phyloP scores from a whole-genome alignment of 2,888 invertebrate species.

The Adela reaumurella region DNA sequence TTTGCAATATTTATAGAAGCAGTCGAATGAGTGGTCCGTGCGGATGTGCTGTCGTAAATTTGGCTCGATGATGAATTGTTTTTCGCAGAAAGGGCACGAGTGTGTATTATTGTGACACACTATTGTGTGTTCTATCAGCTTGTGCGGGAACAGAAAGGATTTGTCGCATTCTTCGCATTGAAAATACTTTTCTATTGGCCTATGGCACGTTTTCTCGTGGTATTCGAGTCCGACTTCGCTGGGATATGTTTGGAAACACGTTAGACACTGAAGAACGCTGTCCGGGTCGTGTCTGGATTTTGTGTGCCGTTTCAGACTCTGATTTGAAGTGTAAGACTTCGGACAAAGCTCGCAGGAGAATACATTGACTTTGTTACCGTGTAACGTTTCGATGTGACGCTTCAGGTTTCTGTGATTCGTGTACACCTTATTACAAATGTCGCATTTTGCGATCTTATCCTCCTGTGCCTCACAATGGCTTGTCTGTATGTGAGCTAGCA shows the following conservation, averaged over 20 bases:
- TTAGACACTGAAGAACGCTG: constrained; percentile 5
- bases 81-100: constrained; percentile 16
- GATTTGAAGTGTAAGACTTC: constrained; percentile 33
- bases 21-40: constrained; percentile 27
- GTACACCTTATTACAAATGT: constrained; percentile 27
- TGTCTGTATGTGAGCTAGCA: constrained; percentile 27
- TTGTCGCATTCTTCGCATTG: not conserved
- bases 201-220: not conserved
- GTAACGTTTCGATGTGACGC: constrained; percentile 30
- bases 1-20: constrained; percentile 33
- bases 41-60: constrained; percentile 29
- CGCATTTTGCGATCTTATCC: constrained; percentile 21
- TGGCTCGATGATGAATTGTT: constrained; percentile 22
- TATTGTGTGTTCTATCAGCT: not conserved
- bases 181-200: not conserved
- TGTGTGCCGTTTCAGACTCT: constrained; percentile 27
- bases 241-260: not conserved
- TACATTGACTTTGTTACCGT: constrained; percentile 23
- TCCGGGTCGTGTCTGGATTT: constrained; percentile 18
- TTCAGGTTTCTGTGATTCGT: constrained; percentile 30
- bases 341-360: constrained; percentile 30
- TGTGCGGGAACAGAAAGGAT: not conserved
- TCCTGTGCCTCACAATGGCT: constrained; percentile 17
- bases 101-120: not conserved
- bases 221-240: not conserved